Base-by-base conservation (phyloP, 2,888 invertebrate species). In the Tachina grossa region DNA sequence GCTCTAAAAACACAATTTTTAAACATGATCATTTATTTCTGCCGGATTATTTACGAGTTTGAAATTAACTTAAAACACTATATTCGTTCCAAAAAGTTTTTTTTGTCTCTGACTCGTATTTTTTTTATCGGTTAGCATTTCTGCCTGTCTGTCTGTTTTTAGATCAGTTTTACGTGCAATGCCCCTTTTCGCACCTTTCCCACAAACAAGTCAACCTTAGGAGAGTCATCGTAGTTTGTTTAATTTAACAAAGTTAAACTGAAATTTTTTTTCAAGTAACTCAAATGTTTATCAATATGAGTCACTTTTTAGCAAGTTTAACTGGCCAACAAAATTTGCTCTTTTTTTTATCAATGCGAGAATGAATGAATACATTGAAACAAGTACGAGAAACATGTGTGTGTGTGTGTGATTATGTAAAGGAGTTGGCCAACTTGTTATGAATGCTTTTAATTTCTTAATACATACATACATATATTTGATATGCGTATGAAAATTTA, bases 241-340 rank as follows among this genome's bases (percentile, higher is more conserved):
- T 13, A 57, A 47, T 66, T 43, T 45, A 31, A 68, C 31, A 79
- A 71, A 39, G 45, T 71, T 63, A 9, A 65, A 53, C 45, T 22
- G 14, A 31, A 19, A 45, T 1, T 22, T n/a, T 22, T 63, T 22
- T 45, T 71, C 49, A 77, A 31, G 31, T 45, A 77, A 74, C 53
- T 78, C 49, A 59, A 77, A 43, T 66, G 72, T 53, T 83, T 78
- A 83, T 78, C 66, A 68, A 66, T 59, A 78, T 83, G 77, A 83
- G 19, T 83, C 77, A 83, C 61, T 53, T 51, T 53, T 65, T 72
- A 65, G 57, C 49, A 39, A 65, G 57, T 83, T 53, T 72, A 83
- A 66, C 57, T 83, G 66, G 13, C 14, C 63, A 57, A n/a, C 22
- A 75, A 11, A 39, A 45, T 68, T 31, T 51, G 31, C 53, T 82